Evolutionary conservation across 2,888 invertebrate genomes (phyloP).

Genomic region (Eledone cirrhosa): DNA sequence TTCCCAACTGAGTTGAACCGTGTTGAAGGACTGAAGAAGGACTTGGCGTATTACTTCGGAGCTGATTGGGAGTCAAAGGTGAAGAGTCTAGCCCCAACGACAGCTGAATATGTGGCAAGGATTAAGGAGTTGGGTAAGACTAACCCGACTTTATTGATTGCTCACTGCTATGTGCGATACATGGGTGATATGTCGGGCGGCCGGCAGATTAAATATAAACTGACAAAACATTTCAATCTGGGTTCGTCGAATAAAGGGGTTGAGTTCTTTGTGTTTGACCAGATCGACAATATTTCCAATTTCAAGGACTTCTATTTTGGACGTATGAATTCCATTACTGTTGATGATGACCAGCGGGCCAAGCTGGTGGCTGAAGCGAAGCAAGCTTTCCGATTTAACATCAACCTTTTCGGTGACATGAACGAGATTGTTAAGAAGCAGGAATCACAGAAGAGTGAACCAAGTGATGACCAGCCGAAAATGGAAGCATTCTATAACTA

Average conservation of each 20-base stretch:
- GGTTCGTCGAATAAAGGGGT: slow-evolving; percentile 32
- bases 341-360: slow-evolving; percentile 5
- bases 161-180: slow-evolving; percentile 45
- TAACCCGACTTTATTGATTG: slow-evolving; percentile 37
- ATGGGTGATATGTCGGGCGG: slow-evolving; percentile 50
- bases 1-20: slow-evolving; percentile 37
- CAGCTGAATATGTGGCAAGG: slow-evolving; percentile 39
- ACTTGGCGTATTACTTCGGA: slow-evolving; percentile 43
- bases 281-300: slow-evolving; percentile 31
- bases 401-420: slow-evolving; percentile 36
- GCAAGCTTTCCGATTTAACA: slow-evolving; percentile 33
- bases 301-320: slow-evolving; percentile 36
- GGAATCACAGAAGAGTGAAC: neutral
- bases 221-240: slow-evolving; percentile 31
- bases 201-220: slow-evolving; percentile 39
- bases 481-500: too few relatives aligned
- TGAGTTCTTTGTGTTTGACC: slow-evolving; percentile 36
- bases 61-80: slow-evolving; percentile 36
- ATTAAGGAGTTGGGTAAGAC: slow-evolving; percentile 33
- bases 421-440: neutral
- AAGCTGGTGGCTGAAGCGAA: slow-evolving; percentile 34
- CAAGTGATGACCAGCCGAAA: too few relatives aligned
- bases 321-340: slow-evolving; percentile 35
- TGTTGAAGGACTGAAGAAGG: slow-evolving; percentile 37
- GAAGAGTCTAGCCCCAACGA: slow-evolving; percentile 32